Base-by-base conservation (phyloP, 2,888 invertebrate genomes). In the Hipparchia sbordonii region DNA sequence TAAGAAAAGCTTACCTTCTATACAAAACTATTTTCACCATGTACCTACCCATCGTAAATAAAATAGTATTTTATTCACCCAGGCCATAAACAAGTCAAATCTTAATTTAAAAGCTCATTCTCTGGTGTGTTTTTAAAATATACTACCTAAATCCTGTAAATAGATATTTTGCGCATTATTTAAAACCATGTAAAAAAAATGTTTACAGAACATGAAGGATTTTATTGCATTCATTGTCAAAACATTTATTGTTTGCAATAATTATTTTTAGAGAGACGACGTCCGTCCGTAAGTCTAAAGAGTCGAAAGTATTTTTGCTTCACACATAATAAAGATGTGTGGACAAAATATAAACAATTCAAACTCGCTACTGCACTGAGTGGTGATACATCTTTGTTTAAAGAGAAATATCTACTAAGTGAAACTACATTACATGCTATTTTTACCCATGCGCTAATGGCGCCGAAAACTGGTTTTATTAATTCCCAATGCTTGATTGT, bases 381-480 rank as follows among this genome's bases (percentile, higher is more conserved):
- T 71, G 67, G 71, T 73, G 57, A 59, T 63, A 68, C 63, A 52
- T 33, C 56, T 63, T 57, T 73, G 66, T 73, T 73, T 67, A 5
- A 67, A 46, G 23, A 67, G 33, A 63, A 61, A 71, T 57, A 73
- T 12, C 51, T 57, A 71, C 39, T 23, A 51, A 69, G 60, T 57
- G 57, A 59, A 70, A 61, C 23, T 48, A 62, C 54, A 62, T 67
- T 61, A 54, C 33, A 13, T 45, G 48, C 59, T 67, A 61, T 72
- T 72, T 56, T 67, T 56, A 59, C n/a, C 56, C 63, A 63, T 9
- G 56, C 48, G 23, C 33, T 59, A 48, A 56, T 56, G 61, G 60
- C 23, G 71, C 48, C 57, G 33, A 65, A 70, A 68, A 68, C 68
- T 68, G 60, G 68, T 68, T 68, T 52, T 69, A 51, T 61, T 39